Percentiles rank a stretch among this genome's conserved stretches.
Evolutionary conservation across 2,113 vertebrate species (phyloP).

Genomic region (Malurus alboscapulatus): DNA sequence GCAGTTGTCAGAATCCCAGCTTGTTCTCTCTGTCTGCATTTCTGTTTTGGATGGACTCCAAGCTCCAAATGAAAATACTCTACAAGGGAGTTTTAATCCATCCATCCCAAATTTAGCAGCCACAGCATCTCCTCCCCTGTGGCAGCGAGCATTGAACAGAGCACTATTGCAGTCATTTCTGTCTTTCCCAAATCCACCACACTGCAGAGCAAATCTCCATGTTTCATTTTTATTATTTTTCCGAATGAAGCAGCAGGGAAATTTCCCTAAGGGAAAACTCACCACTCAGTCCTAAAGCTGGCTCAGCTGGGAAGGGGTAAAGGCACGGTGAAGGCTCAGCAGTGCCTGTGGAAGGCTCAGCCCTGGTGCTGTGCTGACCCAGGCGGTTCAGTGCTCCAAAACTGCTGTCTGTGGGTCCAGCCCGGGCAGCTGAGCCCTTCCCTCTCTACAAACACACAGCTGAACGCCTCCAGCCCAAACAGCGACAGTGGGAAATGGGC

Average conservation of each 20-base stretch:
- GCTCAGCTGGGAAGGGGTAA: neutral
- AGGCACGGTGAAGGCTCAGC: neutral
- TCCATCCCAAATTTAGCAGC: slow-evolving; percentile 34
- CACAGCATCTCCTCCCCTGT: neutral
- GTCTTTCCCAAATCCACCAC: neutral
- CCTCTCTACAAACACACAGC: neutral
- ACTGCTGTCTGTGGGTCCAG: neutral
- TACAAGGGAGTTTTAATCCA: slow-evolving; percentile 35
- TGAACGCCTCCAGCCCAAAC: neutral
- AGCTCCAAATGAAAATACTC: slow-evolving; percentile 24
- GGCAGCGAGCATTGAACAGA: neutral
- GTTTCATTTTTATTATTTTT: neutral
- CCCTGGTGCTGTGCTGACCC: neutral
- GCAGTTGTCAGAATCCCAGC: slow-evolving; percentile 4
- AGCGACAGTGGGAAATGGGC: neutral
- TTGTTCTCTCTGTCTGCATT: slow-evolving; percentile 8
- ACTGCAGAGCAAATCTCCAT: neutral
- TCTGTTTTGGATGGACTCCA: neutral
- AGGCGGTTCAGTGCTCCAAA: neutral
- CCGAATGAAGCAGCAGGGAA: neutral
- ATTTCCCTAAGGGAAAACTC: neutral
- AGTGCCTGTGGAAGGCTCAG: neutral
- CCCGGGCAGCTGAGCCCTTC: neutral
- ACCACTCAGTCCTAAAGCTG: neutral
- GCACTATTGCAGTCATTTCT: neutral